Base-by-base conservation (phyloP, 2,888 invertebrate genomes). In the Orthosia incerta region DNA sequence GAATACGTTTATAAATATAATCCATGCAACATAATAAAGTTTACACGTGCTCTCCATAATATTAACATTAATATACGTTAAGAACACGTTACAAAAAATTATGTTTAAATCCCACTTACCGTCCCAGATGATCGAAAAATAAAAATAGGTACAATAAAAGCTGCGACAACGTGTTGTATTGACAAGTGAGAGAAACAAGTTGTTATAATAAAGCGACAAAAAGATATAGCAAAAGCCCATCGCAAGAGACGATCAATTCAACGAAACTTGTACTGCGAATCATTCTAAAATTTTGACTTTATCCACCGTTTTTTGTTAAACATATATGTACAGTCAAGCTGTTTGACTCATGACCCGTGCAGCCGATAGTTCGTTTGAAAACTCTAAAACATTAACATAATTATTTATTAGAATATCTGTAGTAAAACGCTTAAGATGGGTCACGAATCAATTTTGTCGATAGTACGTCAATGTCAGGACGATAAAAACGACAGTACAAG, bases 191-290 rank as follows among this genome's bases (percentile, higher is more conserved):
- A 69, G 57, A 56, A 64, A 66, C 4, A 51, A 51, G 46, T 59
- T 69, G 51, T 62, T 70, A 64, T 4, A 51, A 55, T 50, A 55
- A 81, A 85, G 76, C 83, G 76, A 73, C 78, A 83, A 82, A 82
- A 82, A 86, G 72, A 80, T 70, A 83, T 80, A 77, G 81, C 79
- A 39, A 67, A 91, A 94, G 94, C 94, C 92, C 93, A 93, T 91
- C 82, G 93, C 91, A 93, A 89, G 90, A 91, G 89, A 94, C 93
- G 91, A 93, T 89, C 90, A 89, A 45, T 63, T 81, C 73, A 87
- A 88, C 87, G 86, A 85, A 73, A 87, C 87, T 88, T 90, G 90
- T 90, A 91, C 90, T 90, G 89, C 85, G 12, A 63, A 55, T 55
- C 53, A 51, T 59, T 65, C 45, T 20, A 45, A 16, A 55, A 55